Conservation (phyloP, 2,113 vertebrate genomes). For the Nannobrachium achirus region DNA sequence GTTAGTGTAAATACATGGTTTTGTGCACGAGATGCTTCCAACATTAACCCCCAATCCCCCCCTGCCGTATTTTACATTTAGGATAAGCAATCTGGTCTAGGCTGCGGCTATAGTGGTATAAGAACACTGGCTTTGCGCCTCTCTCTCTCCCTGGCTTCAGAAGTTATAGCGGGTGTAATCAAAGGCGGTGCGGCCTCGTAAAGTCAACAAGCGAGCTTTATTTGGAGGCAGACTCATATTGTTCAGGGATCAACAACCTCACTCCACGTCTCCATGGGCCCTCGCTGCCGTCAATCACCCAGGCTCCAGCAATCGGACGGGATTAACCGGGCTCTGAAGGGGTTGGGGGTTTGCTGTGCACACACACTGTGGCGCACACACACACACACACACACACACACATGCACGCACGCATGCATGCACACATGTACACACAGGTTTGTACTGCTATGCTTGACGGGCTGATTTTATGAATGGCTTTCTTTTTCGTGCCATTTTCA, state of each 20-base stretch:
- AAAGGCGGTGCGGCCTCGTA: conserved; percentile 31
- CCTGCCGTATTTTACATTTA: conserved; percentile 24
- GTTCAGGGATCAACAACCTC: conserved; percentile 39
- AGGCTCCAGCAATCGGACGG: not conserved
- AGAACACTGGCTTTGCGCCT: conserved; percentile 38
- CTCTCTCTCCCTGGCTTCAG: conserved; percentile 2
- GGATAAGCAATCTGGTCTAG: conserved; percentile 14
- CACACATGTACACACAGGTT: too few species aligned
- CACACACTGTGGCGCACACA: not conserved
- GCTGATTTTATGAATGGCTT: too few species aligned
- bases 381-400: not conserved
- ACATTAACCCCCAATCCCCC: not conserved
- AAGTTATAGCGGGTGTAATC: conserved; percentile 43
- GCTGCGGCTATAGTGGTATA: not conserved
- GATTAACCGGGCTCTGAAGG: conserved; percentile 12
- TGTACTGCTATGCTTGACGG: too few species aligned
- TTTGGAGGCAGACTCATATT: conserved; percentile 34
- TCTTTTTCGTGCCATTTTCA: too few species aligned
- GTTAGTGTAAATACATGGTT: not conserved
- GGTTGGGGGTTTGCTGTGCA: not conserved
- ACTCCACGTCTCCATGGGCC: not conserved
- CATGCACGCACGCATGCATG: conserved; percentile 8
- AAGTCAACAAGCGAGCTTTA: conserved; percentile 47
- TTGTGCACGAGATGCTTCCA: conserved; percentile 5
- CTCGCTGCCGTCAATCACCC: conserved; percentile 32